Conservation (phyloP, 2,888 invertebrate species). For the Leptarthrus brevirostris region DNA sequence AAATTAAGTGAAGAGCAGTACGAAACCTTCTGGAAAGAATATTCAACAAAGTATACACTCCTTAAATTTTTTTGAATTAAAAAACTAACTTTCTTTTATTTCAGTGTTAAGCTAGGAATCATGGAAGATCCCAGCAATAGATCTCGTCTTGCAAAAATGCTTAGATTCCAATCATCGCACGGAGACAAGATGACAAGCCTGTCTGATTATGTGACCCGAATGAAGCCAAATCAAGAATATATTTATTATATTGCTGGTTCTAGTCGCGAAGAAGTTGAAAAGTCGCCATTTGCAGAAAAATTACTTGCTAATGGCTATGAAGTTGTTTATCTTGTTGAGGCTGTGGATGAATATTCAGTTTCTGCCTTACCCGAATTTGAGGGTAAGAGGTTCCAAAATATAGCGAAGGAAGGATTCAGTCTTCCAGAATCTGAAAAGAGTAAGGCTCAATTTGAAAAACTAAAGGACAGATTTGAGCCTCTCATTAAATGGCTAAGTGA, state of each 20-base stretch:
- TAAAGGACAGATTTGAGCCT: conserved; percentile 86
- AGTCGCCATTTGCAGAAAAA: conserved; percentile 96
- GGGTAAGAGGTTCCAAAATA: conserved; percentile 99
- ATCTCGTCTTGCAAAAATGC: conserved; percentile 92
- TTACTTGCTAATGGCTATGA: conserved; percentile 93
- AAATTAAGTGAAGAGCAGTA: conserved; percentile 92
- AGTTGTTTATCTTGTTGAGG: conserved; percentile 92
- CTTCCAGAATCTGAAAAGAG: conserved; percentile 78
- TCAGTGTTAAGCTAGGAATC: conserved; percentile 90
- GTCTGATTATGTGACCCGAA: conserved; percentile 90
- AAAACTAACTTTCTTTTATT: conserved; percentile 52
- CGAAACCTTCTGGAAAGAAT: conserved; percentile 98
- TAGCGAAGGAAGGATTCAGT: conserved; percentile 97
- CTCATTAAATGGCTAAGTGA: conserved; percentile 91
- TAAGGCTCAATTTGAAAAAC: conserved; percentile 81
- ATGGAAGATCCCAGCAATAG: conserved; percentile 98
- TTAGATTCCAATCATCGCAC: conserved; percentile 89
- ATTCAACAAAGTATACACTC: conserved; percentile 98
- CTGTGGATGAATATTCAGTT: conserved; percentile 98
- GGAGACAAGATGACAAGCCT: conserved; percentile 77
- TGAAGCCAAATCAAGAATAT: conserved; percentile 94
- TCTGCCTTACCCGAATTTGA: conserved; percentile 97
- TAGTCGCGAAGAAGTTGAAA: conserved; percentile 84
- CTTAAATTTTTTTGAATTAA: conserved; percentile 62
- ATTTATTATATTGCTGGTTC: conserved; percentile 98